Base-by-base conservation (phyloP, 2,888 invertebrate species). In the Sarcophaga carnaria region DNA sequence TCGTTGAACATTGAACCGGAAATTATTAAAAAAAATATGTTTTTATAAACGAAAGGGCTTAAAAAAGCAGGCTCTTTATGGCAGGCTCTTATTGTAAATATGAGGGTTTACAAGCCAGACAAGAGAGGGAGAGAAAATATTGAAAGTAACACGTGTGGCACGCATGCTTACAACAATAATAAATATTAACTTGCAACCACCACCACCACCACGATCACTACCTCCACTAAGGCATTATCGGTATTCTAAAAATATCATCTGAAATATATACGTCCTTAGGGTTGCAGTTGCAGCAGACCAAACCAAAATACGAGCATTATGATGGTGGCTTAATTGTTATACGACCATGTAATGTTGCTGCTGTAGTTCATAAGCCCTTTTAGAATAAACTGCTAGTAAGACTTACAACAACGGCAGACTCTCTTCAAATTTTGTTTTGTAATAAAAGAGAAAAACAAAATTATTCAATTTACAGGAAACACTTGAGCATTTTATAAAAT, bases 91-190 rank as follows among this genome's bases (percentile, higher is more conserved):
- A 5, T 78, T 69, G n/a, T 22, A n/a, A 49, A 62, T 17, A 74
- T 70, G 64, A 60, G 79, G 66, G 25, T 63, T 25, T 27, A 14
- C 27, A 67, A 76, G 20, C 14, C 4, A 63, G 59, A 66, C n/a
- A 76, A 8, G 6, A 25, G n/a, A 59, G 20, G 47, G 60, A 67
- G 66, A 80, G 74, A 66, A 25, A 20, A 77, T 82, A 76, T 71
- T 14, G 17, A 71, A 88, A 81, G 22, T 64, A 85, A 85, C 88
- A 88, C 88, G 88, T 88, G 88, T 85, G 86, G 80, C 86, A 88
- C 88, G 88, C 88, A 88, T 88, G 88, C 88, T 77, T 74, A 27
- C 62, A 45, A 59, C 77, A 67, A 54, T 54, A 54, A 14, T 54
- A 54, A 54, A 66, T 69, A 70, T 67, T 25, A 66, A 76, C 54